phyloP scores from a whole-genome alignment of 2,113 vertebrate genomes.

The Erpornis zantholeuca region DNA sequence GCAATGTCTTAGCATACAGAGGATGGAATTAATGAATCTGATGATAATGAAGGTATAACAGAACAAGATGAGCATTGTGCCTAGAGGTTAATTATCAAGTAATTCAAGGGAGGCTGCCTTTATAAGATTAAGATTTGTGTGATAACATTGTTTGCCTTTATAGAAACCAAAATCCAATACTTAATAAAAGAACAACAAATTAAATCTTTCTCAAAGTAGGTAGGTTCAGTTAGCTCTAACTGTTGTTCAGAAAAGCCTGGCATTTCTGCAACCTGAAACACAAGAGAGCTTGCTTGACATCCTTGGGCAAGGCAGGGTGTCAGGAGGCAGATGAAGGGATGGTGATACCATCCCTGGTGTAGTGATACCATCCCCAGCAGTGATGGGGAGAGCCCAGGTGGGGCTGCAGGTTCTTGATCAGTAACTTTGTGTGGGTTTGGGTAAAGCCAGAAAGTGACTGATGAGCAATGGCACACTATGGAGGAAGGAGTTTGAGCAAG shows the following conservation, averaged over 20 bases:
- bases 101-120: neutral
- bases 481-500: neutral
- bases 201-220: neutral
- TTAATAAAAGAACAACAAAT: conserved; percentile 17
- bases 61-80: neutral
- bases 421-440: neutral
- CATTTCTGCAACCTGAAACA: neutral
- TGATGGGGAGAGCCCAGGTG: neutral
- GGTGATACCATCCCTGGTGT: neutral
- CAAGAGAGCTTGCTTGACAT: neutral
- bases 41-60: conserved; percentile 48
- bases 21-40: conserved; percentile 49
- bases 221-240: neutral
- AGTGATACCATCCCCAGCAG: neutral
- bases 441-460: neutral
- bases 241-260: neutral
- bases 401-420: neutral
- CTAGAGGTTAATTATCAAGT: conserved; percentile 33
- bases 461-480: accelerated
- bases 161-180: neutral
- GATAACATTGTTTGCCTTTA: conserved; percentile 6
- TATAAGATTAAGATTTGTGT: conserved; percentile 17
- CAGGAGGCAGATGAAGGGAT: accelerated
- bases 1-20: neutral
- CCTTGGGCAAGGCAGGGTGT: neutral